Percentiles rank a stretch among this genome's conserved stretches.
phyloP scores from a whole-genome alignment of 1,140 invertebrate species.

The Thaumetopoea pityocampa region DNA sequence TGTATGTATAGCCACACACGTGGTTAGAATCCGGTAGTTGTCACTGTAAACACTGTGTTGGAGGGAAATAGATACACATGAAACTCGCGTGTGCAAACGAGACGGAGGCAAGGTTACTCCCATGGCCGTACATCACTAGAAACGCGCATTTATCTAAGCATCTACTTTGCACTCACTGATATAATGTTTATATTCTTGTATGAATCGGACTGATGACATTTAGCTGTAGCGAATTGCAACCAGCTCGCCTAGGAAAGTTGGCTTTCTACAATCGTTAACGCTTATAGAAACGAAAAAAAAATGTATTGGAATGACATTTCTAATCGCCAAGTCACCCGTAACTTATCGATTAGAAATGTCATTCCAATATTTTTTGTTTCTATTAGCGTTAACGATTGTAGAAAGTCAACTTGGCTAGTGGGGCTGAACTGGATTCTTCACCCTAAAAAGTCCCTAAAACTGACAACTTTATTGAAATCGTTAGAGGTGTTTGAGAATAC shows the following conservation, averaged over 20 bases:
- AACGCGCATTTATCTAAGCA: conserved; percentile 12
- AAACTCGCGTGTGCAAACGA: conserved; percentile 28
- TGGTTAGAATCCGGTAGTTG: conserved; percentile 62
- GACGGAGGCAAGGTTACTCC: conserved; percentile 60
- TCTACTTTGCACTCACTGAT: conserved; percentile 7
- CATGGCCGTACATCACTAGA: conserved; percentile 47
- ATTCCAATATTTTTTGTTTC: no score
- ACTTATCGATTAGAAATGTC: no score
- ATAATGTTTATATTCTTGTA: conserved; percentile 7
- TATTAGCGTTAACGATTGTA: no score
- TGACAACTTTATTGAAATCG: no score
- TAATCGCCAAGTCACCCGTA: no score
- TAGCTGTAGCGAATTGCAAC: no score
- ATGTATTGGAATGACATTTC: no score
- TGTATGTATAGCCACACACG: conserved; percentile 22
- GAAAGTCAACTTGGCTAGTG: no score
- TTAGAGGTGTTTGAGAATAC: no score
- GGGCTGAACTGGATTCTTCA: no score
- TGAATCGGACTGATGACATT: conserved; percentile 14
- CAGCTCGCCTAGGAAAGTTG: no score
- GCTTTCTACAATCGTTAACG: conserved; percentile 4
- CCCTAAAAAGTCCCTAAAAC: no score
- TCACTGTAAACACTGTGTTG: conserved; percentile 10
- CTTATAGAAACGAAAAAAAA: conserved; percentile 1
- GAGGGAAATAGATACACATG: conserved; percentile 38